These are phyloP conservation scores for Apistogramma diplotaenia DNA, from an alignment of 2,113 vertebrate genomes.

Conservation along the genomic window DNA sequence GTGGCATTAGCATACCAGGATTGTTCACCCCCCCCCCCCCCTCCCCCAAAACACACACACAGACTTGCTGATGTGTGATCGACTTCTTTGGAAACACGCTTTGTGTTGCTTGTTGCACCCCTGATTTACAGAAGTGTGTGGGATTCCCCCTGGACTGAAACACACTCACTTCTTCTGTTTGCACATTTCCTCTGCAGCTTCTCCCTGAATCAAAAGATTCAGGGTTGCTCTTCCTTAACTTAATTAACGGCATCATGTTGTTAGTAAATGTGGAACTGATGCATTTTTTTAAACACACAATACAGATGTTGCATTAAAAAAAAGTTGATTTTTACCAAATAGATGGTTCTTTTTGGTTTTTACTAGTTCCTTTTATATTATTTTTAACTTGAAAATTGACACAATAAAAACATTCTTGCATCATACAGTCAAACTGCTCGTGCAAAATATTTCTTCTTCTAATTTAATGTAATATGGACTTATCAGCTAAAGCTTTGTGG, in stretches of 20 bases:
- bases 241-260: neutral
- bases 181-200: conserved; percentile 56
- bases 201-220: conserved; percentile 22
- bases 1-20: conserved; percentile 39
- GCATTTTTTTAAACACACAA: neutral
- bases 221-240: neutral
- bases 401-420: neutral
- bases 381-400: neutral
- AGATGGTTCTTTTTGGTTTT: neutral
- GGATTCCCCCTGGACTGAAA: conserved; percentile 63
- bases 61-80: conserved; percentile 19
- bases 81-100: conserved; percentile 46
- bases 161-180: conserved; percentile 57
- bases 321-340: neutral
- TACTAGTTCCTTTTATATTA: neutral
- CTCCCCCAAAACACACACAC: too few relatives aligned
- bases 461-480: neutral
- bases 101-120: conserved; percentile 18
- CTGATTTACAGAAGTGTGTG: conserved; percentile 55
- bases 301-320: neutral
- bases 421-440: neutral
- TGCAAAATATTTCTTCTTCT: neutral
- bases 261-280: neutral
- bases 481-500: neutral
- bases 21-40: neutral